These are phyloP conservation scores for Euborellia annulipes DNA, from an alignment of 1,140 invertebrate species.

Conservation along the genomic window DNA sequence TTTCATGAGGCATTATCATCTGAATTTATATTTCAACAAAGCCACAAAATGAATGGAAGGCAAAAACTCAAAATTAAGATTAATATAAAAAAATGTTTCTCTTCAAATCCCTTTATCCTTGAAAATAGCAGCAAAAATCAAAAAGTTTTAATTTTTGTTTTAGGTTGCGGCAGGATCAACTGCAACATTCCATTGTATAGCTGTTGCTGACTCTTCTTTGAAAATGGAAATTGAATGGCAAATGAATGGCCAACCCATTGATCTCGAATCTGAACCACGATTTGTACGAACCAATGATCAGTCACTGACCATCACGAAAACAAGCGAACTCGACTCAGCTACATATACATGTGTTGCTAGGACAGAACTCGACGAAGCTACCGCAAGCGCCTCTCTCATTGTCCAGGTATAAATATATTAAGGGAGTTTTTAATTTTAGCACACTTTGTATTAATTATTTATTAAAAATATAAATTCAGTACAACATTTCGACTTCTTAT, in stretches of 20 bases:
- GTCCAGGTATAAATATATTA: constrained; percentile 57
- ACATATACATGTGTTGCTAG: constrained; percentile 89
- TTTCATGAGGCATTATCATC: no score
- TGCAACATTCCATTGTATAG: constrained; percentile 88
- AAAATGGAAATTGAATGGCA: constrained; percentile 74
- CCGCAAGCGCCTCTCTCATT: constrained; percentile 69
- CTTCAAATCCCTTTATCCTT: no score
- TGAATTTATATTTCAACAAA: no score
- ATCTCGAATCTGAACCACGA: constrained; percentile 71
- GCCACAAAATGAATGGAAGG: no score
- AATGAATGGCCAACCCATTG: constrained; percentile 66
- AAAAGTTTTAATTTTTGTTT: no score
- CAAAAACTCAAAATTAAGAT: no score
- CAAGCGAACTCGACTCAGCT: constrained; percentile 85
- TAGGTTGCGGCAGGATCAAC: constrained; percentile 52
- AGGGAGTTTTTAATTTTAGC: constrained; percentile 27
- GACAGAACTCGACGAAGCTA: constrained; percentile 73
- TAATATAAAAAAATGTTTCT: no score
- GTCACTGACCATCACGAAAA: constrained; percentile 86
- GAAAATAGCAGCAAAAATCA: no score
- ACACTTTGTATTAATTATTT: no score
- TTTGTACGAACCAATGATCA: constrained; percentile 74
- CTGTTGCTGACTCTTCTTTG: constrained; percentile 66
- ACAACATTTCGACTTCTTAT: no score
- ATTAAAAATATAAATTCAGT: no score